Conservation (phyloP, 30 jellyfish, hydroid and myxozoan genomes). For the Sanderia malayensis region DNA sequence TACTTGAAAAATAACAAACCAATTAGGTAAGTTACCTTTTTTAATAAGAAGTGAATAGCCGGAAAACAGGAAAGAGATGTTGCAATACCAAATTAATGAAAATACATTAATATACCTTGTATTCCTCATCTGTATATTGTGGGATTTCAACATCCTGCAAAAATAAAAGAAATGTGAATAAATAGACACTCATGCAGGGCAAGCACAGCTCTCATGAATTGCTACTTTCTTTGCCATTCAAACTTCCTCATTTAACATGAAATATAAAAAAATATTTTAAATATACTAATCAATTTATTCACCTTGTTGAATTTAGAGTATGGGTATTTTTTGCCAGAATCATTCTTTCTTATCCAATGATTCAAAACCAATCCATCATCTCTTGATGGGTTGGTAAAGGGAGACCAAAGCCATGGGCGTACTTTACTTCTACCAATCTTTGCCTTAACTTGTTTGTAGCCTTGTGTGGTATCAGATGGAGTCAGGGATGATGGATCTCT, state of each 20-base stretch:
- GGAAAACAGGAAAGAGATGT: too few species aligned
- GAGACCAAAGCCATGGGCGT: slow-evolving; percentile 76
- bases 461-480: slow-evolving; percentile 79
- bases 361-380: slow-evolving; percentile 55
- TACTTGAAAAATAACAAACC: too few species aligned
- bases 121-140: slow-evolving; percentile 83
- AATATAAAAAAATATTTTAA: too few species aligned
- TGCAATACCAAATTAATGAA: too few species aligned
- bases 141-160: slow-evolving; percentile 62
- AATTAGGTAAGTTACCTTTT: too few species aligned
- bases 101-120: too few species aligned
- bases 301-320: slow-evolving; percentile 83
- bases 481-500: slow-evolving; percentile 90
- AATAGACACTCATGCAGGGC: too few species aligned
- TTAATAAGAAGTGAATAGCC: too few species aligned
- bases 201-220: too few species aligned
- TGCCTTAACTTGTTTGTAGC: slow-evolving; percentile 87
- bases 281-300: too few species aligned
- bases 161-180: neutral
- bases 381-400: slow-evolving; percentile 79
- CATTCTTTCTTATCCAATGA: slow-evolving; percentile 83
- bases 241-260: too few species aligned
- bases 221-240: too few species aligned
- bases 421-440: slow-evolving; percentile 89
- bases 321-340: slow-evolving; percentile 79